Conservation (phyloP, 2,113 vertebrate species). For the Leiothrix lutea region DNA sequence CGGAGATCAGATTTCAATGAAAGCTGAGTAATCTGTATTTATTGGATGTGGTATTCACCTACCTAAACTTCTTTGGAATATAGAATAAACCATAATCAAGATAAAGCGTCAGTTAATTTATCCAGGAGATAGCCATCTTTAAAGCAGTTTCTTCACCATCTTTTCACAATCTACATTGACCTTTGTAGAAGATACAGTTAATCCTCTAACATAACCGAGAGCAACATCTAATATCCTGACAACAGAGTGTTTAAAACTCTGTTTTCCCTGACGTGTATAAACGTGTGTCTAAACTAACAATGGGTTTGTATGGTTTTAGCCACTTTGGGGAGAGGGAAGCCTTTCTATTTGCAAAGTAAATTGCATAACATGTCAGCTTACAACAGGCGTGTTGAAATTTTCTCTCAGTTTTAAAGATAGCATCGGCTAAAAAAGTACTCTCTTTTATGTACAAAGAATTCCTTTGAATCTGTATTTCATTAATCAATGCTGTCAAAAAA, state of each 20-base stretch:
- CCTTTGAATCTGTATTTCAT: slow-evolving; percentile 6
- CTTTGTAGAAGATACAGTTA: slow-evolving; percentile 51
- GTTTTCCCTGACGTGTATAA: neutral
- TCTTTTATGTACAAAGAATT: neutral
- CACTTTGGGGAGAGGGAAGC: neutral
- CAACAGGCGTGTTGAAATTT: neutral
- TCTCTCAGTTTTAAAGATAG: neutral
- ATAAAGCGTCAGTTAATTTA: slow-evolving; percentile 55
- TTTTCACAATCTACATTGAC: slow-evolving; percentile 18
- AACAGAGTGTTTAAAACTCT: neutral
- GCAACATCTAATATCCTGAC: neutral
- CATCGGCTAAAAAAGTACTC: neutral
- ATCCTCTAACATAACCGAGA: slow-evolving; percentile 5
- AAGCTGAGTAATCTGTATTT: slow-evolving; percentile 50
- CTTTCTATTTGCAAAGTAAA: neutral
- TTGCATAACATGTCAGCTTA: neutral
- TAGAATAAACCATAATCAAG: slow-evolving; percentile 50
- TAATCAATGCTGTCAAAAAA: neutral
- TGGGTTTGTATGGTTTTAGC: neutral
- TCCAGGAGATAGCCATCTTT: slow-evolving; percentile 41
- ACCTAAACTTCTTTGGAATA: slow-evolving; percentile 43
- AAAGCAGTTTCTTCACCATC: slow-evolving; percentile 7
- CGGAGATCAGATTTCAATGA: slow-evolving; percentile 37
- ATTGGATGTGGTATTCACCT: slow-evolving; percentile 26
- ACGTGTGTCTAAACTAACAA: neutral